Conservation (phyloP, 2,888 invertebrate species). For the Drosophila antonietae region DNA sequence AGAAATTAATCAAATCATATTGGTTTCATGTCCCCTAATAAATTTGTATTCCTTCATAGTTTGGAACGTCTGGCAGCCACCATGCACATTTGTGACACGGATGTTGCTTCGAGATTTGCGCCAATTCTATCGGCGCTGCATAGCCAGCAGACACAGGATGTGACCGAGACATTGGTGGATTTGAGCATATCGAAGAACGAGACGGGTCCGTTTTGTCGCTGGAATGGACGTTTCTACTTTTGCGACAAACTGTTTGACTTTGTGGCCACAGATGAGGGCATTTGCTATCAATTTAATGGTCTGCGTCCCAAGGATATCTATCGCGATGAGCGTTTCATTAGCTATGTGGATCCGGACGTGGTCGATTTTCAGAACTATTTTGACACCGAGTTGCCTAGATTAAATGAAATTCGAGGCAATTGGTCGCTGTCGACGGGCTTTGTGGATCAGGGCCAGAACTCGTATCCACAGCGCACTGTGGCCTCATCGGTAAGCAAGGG, state of each 20-base stretch:
- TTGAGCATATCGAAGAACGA: constrained; percentile 78
- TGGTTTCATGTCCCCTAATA: background rate
- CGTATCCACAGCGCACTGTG: constrained; percentile 89
- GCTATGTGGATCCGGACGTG: constrained; percentile 72
- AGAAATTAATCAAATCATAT: background rate
- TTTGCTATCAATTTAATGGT: constrained; percentile 84
- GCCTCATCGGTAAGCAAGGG: constrained; percentile 88
- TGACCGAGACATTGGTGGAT: constrained; percentile 74
- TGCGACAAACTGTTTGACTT: constrained; percentile 79
- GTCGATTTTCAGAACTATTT: constrained; percentile 77
- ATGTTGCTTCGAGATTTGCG: constrained; percentile 72
- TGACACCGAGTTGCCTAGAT: constrained; percentile 48
- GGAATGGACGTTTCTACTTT: constrained; percentile 83
- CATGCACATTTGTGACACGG: constrained; percentile 82
- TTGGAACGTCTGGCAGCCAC: constrained; percentile 76
- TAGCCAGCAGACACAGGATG: constrained; percentile 16
- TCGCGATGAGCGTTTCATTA: constrained; percentile 73
- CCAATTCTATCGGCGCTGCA: constrained; percentile 58
- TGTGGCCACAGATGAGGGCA: constrained; percentile 83
- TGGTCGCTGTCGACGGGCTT: constrained; percentile 89
- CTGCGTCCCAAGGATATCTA: constrained; percentile 79
- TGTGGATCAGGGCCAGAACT: constrained; percentile 85
- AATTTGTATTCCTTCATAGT: constrained; percentile 43
- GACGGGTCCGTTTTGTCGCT: constrained; percentile 82
- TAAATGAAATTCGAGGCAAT: constrained; percentile 71